A percentile compares a stretch with the other conserved stretches of the same genome.
Evolutionary conservation across 64 coral and sea anemone genomes (phyloP).

Genomic region (Montipora cactus): DNA sequence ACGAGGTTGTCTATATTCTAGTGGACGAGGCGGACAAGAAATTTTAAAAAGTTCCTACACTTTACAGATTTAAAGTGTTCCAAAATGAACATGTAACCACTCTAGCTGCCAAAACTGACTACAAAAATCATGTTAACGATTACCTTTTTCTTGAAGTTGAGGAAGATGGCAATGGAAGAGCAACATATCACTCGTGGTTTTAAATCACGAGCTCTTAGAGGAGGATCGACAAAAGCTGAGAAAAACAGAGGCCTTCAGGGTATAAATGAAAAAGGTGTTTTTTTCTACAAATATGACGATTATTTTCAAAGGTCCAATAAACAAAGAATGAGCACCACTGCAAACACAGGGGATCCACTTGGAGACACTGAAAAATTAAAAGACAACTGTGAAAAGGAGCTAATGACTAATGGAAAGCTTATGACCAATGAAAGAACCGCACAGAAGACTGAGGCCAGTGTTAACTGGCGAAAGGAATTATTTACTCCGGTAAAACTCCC

Average conservation of each 20-base stretch:
- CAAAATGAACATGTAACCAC: too few species aligned
- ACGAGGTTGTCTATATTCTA: too few species aligned
- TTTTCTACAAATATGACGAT: not conserved
- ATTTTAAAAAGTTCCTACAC: too few species aligned
- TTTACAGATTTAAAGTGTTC: too few species aligned
- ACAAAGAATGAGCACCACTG: not conserved
- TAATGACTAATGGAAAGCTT: not conserved
- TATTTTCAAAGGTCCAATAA: not conserved
- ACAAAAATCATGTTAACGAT: not conserved
- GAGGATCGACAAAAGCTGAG: not conserved
- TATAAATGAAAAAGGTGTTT: not conserved
- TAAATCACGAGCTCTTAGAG: not conserved
- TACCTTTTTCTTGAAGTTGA: not conserved
- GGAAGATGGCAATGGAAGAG: slow-evolving; percentile 14
- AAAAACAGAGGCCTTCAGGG: not conserved
- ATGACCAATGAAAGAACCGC: not conserved
- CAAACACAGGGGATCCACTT: not conserved
- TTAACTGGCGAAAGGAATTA: too few species aligned
- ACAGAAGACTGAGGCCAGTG: not conserved
- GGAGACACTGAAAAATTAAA: not conserved
- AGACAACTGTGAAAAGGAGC: not conserved
- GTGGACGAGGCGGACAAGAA: not conserved
- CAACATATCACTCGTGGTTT: not conserved
- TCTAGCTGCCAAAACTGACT: not conserved
- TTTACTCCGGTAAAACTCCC: not conserved